Evolutionary conservation across 2,888 invertebrate species (phyloP).

Genomic region (Azorinus chamasolen): DNA sequence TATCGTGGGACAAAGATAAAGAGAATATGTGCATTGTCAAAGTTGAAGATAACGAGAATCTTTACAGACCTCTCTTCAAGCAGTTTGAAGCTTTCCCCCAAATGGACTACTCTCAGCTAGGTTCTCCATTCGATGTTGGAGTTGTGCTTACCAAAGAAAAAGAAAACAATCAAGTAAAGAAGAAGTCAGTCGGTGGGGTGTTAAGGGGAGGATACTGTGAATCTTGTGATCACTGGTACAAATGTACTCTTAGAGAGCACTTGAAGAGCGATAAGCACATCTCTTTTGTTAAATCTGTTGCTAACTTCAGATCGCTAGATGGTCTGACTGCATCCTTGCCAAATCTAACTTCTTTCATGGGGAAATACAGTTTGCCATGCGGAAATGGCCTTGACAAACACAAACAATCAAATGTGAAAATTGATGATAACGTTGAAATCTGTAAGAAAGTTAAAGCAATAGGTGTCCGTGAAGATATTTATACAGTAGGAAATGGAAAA

Average conservation of each 20-base stretch:
- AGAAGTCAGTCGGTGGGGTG: conserved; percentile 39
- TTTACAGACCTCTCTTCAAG: conserved; percentile 68
- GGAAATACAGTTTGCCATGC: conserved; percentile 30
- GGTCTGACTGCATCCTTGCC: conserved; percentile 55
- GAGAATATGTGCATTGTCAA: conserved; percentile 64
- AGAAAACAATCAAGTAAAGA: conserved; percentile 56
- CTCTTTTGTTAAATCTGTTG: conserved; percentile 58
- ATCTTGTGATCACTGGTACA: conserved; percentile 73
- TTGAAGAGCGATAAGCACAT: conserved; percentile 66
- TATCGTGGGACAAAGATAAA: conserved; percentile 64
- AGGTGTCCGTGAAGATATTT: no score
- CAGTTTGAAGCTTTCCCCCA: conserved; percentile 66
- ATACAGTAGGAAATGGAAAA: no score
- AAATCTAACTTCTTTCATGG: conserved; percentile 52
- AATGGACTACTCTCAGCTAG: conserved; percentile 62
- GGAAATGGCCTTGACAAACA: not conserved
- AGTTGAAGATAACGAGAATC: conserved; percentile 60
- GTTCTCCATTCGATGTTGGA: conserved; percentile 71
- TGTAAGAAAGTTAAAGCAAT: no score
- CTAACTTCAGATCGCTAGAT: conserved; percentile 64
- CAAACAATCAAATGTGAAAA: no score
- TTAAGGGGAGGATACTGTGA: conserved; percentile 70
- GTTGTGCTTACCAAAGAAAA: conserved; percentile 57
- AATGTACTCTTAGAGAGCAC: conserved; percentile 67
- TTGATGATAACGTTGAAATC: no score